Percentiles rank a stretch among this genome's conserved stretches.
These are phyloP conservation scores for Enoplosus armatus DNA, from an alignment of 2,797 vertebrate genomes.

Conservation along the genomic window DNA sequence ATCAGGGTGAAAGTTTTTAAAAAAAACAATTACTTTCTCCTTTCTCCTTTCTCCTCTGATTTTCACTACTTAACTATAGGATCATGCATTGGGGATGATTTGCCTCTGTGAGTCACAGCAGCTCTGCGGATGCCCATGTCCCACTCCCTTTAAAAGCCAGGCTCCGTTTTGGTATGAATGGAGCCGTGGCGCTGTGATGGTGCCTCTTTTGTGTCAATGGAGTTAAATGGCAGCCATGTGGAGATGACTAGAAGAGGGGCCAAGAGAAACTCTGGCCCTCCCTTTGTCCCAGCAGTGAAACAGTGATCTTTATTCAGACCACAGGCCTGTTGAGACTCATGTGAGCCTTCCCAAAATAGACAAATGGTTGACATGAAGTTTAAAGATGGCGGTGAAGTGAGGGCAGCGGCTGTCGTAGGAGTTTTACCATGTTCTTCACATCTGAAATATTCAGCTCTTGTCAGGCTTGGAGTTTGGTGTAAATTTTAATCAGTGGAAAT, in stretches of 20 bases:
- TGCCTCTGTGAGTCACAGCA: slow-evolving; percentile 41
- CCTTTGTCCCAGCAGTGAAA: slow-evolving; percentile 80
- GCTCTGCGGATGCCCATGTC: slow-evolving; percentile 44
- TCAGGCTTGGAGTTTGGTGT: neutral
- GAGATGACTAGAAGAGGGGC: slow-evolving; percentile 76
- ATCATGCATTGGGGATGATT: slow-evolving; percentile 9
- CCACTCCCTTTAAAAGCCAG: slow-evolving; percentile 61
- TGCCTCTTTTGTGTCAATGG: slow-evolving; percentile 76
- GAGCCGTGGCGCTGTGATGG: slow-evolving; percentile 68
- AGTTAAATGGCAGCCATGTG: slow-evolving; percentile 84
- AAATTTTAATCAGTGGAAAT: slow-evolving; percentile 3
- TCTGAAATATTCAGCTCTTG: slow-evolving; percentile 18
- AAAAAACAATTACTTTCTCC: too few relatives aligned
- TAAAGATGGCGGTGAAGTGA: slow-evolving; percentile 66
- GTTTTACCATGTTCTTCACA: slow-evolving; percentile 15
- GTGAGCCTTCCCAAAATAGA: slow-evolving; percentile 85
- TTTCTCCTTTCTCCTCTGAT: slow-evolving; percentile 17
- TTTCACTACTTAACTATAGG: slow-evolving; percentile 30
- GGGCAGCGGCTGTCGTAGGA: slow-evolving; percentile 37
- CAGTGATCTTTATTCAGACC: slow-evolving; percentile 82
- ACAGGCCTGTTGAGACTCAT: slow-evolving; percentile 81
- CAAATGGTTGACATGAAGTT: slow-evolving; percentile 76
- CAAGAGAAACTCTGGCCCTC: slow-evolving; percentile 72
- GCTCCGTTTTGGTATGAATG: slow-evolving; percentile 72
- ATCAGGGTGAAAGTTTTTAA: slow-evolving; percentile 39